Evolutionary conservation across 2,888 invertebrate species (phyloP).

Genomic region (Himalopsyche kuldschensis): DNA sequence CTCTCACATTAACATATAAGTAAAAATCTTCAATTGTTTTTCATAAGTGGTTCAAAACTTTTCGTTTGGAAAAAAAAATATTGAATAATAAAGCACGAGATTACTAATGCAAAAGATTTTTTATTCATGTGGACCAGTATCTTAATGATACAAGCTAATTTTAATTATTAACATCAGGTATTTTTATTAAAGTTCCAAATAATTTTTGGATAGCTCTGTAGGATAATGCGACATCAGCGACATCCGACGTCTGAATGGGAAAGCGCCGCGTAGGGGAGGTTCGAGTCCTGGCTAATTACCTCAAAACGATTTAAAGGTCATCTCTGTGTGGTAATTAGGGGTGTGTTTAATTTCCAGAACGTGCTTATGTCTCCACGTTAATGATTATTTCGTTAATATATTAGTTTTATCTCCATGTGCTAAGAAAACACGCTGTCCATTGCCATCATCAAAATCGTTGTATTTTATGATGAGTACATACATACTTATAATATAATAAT

Average conservation of each 20-base stretch:
- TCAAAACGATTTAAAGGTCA: neutral
- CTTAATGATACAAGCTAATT: too few species aligned
- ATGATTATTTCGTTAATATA: neutral
- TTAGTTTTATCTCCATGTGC: neutral
- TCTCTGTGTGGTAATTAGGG: neutral
- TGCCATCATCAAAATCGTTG: neutral
- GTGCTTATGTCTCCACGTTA: neutral
- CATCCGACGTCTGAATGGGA: neutral
- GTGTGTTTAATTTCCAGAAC: constrained; percentile 1
- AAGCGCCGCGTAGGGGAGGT: neutral
- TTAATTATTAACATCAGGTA: too few species aligned
- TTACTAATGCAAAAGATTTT: too few species aligned
- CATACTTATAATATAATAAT: too few species aligned
- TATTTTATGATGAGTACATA: too few species aligned
- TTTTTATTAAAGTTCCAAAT: neutral
- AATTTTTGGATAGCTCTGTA: neutral
- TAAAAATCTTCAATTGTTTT: too few species aligned
- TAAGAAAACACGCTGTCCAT: neutral
- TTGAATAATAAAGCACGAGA: too few species aligned
- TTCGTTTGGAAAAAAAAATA: too few species aligned
- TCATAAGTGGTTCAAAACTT: too few species aligned
- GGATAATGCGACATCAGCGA: neutral
- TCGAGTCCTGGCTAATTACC: neutral
- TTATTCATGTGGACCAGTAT: too few species aligned
- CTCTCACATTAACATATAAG: too few species aligned